Conservation (phyloP, 1,140 invertebrate species). For the Drosophila pallidifrons region DNA sequence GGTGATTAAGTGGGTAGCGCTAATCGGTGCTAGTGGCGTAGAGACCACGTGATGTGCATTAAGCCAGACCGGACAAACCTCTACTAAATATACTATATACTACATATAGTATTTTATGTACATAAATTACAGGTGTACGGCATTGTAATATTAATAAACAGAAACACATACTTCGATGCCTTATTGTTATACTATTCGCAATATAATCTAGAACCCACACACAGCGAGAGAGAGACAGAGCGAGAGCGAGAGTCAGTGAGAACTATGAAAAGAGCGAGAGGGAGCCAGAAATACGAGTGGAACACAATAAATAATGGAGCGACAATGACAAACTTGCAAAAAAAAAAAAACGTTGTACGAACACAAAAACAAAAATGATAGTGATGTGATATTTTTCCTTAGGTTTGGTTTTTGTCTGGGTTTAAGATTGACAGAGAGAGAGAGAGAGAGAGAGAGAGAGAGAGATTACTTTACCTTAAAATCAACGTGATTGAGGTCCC, state of each 20-base stretch:
- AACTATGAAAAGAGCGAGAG: background rate
- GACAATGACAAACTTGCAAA: conserved; percentile 36
- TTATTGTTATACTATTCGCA: background rate
- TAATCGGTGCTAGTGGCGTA: background rate
- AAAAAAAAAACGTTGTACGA: background rate
- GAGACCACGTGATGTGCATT: conserved; percentile 27
- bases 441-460: background rate
- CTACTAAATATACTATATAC: background rate
- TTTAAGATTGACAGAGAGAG: conserved; percentile 11
- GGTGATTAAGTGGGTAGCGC: background rate
- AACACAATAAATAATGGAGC: conserved; percentile 31
- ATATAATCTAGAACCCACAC: conserved; percentile 6
- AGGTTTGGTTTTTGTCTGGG: background rate
- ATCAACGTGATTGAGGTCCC: conserved; percentile 85
- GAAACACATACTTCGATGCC: background rate
- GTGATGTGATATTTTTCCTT: conserved; percentile 28
- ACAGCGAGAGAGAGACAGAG: background rate
- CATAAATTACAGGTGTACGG: conserved; percentile 1
- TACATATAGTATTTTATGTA: background rate
- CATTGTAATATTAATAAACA: conserved; percentile 5
- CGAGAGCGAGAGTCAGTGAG: background rate
- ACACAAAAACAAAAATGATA: conserved; percentile 54
- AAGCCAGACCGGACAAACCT: background rate
- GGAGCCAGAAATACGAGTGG: conserved; percentile 14
- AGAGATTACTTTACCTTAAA: conserved; percentile 86